Conservation (phyloP, 92 coral and sea anemone species). For the Virgularia gustaviana region DNA sequence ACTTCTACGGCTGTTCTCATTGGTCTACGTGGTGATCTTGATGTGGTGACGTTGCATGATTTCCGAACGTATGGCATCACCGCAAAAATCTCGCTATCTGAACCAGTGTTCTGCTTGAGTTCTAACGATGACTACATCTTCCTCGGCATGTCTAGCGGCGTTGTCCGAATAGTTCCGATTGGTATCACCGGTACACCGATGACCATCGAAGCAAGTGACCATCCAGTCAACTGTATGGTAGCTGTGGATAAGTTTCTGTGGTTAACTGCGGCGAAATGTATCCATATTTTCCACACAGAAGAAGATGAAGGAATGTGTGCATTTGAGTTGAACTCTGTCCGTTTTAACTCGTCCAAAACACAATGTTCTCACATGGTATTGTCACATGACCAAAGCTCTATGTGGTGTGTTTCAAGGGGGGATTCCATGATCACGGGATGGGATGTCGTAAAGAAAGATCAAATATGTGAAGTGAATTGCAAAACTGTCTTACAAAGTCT, state of each 20-base stretch:
- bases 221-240: slow-evolving; percentile 10
- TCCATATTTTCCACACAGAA: slow-evolving; percentile 77
- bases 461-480: slow-evolving; percentile 66
- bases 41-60: slow-evolving; percentile 58
- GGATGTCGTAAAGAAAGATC: slow-evolving; percentile 63
- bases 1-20: slow-evolving; percentile 58
- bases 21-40: slow-evolving; percentile 56
- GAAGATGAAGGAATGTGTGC: slow-evolving; percentile 65
- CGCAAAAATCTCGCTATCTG: slow-evolving; percentile 54
- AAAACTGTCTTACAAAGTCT: slow-evolving; percentile 38
- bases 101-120: slow-evolving; percentile 65
- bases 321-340: slow-evolving; percentile 84
- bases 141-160: slow-evolving; percentile 76
- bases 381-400: slow-evolving; percentile 53
- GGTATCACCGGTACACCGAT: slow-evolving; percentile 38
- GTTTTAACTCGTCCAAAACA: slow-evolving; percentile 75
- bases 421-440: slow-evolving; percentile 78
- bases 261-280: slow-evolving; percentile 38
- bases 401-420: slow-evolving; percentile 67
- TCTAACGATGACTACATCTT: slow-evolving; percentile 72
- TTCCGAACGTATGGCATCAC: slow-evolving; percentile 50
- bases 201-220: not conserved
- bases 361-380: slow-evolving; percentile 53
- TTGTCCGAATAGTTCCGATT: slow-evolving; percentile 62
- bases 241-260: slow-evolving; percentile 25